Conservation (phyloP, 2,113 vertebrate genomes). For the Lathamus discolor region DNA sequence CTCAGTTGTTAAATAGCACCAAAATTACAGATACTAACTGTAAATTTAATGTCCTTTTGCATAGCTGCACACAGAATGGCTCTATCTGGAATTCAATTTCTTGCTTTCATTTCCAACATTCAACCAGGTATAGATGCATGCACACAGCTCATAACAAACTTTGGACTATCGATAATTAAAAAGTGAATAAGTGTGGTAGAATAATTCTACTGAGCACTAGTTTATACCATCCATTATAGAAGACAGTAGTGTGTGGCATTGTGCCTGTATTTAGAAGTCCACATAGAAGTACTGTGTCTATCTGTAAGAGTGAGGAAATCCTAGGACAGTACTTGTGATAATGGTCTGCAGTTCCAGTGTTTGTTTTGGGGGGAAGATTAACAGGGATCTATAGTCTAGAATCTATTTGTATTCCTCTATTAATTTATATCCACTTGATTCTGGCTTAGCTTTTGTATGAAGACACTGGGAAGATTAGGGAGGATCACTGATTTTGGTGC, state of each 20-base stretch:
- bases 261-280: not conserved
- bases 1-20: not conserved
- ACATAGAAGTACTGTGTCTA: not conserved
- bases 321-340: not conserved
- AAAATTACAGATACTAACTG: not conserved
- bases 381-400: not conserved
- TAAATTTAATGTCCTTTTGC: not conserved
- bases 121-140: not conserved
- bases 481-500: not conserved
- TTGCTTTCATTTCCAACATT: not conserved
- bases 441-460: not conserved
- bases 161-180: not conserved
- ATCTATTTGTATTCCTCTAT: not conserved
- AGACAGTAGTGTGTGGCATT: not conserved
- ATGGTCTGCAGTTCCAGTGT: not conserved
- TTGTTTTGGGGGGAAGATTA: not conserved
- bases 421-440: not conserved
- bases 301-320: not conserved
- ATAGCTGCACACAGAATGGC: not conserved
- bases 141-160: not conserved
- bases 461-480: not conserved
- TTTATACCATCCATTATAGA: not conserved
- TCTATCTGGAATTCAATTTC: not conserved
- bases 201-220: not conserved
- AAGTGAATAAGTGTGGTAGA: not conserved